Percentiles rank a stretch among this genome's conserved stretches.
Conservation (phyloP, 1,140 invertebrate species). For the Drosophila funebris region DNA sequence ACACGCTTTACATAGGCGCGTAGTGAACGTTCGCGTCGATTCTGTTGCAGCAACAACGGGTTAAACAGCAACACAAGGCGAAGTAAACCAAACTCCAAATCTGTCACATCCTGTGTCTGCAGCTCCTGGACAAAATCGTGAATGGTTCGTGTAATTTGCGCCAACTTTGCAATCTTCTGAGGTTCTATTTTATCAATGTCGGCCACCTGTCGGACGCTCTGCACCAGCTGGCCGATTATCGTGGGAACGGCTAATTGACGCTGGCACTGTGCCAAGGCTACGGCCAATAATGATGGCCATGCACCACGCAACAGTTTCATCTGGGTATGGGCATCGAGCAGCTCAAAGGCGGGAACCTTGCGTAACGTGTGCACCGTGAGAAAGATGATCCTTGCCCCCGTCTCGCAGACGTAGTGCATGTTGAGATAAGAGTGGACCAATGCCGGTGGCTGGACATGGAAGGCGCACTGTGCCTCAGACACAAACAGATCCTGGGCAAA, state of each 20-base stretch:
- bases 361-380: slow-evolving; percentile 95
- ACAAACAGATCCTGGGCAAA: slow-evolving; percentile 86
- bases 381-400: slow-evolving; percentile 94
- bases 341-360: slow-evolving; percentile 92
- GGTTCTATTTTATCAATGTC: slow-evolving; percentile 88
- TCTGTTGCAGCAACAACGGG: slow-evolving; percentile 60
- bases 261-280: slow-evolving; percentile 94
- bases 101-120: slow-evolving; percentile 89
- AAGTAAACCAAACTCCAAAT: slow-evolving; percentile 93
- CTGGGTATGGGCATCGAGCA: slow-evolving; percentile 92
- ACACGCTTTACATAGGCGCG: slow-evolving; percentile 71
- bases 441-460: slow-evolving; percentile 92
- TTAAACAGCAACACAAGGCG: slow-evolving; percentile 92
- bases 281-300: slow-evolving; percentile 96
- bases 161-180: slow-evolving; percentile 90
- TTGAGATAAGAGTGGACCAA: slow-evolving; percentile 92
- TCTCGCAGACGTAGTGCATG: slow-evolving; percentile 96
- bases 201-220: slow-evolving; percentile 86
- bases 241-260: slow-evolving; percentile 91
- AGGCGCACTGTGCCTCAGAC: slow-evolving; percentile 88
- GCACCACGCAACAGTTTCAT: slow-evolving; percentile 92
- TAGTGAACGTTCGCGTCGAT: slow-evolving; percentile 62
- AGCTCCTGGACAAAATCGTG: slow-evolving; percentile 92
- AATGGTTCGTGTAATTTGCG: slow-evolving; percentile 92
- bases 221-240: slow-evolving; percentile 92